Percentiles rank a stretch among this genome's conserved stretches.
phyloP scores from a whole-genome alignment of 2,113 vertebrate genomes.

The Cryptotis parvus region DNA sequence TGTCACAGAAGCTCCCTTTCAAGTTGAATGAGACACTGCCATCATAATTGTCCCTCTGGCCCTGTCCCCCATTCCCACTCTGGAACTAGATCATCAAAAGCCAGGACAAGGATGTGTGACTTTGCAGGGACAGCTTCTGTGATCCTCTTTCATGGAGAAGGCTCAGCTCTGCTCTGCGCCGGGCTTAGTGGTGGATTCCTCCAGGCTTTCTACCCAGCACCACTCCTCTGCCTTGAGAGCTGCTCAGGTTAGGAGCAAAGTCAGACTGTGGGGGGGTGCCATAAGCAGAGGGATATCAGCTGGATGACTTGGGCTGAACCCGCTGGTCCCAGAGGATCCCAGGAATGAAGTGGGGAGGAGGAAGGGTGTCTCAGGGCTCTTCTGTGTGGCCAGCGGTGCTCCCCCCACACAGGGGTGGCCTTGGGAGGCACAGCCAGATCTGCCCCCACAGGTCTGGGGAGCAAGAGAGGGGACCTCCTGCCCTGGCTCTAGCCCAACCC shows the following conservation, averaged over 20 bases:
- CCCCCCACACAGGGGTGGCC: conserved; percentile 61
- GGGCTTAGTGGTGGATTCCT: neutral
- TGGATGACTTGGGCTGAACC: conserved; percentile 44
- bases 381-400: conserved; percentile 63
- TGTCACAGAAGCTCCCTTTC: neutral
- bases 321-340: conserved; percentile 43
- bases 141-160: neutral
- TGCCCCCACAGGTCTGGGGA: conserved; percentile 44
- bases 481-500: conserved; percentile 32
- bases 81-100: neutral
- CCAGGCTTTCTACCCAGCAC: neutral
- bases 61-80: neutral
- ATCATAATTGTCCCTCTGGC: neutral
- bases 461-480: conserved; percentile 45
- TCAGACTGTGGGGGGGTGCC: neutral
- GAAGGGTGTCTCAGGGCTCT: neutral
- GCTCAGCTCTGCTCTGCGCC: neutral
- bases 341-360: conserved; percentile 68
- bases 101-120: neutral
- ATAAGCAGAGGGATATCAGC: conserved; percentile 46
- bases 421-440: conserved; percentile 66
- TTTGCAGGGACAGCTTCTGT: neutral
- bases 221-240: neutral
- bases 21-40: neutral
- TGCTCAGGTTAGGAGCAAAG: neutral